Conservation (phyloP, 2,113 vertebrate genomes). For the Raja brachyura region DNA sequence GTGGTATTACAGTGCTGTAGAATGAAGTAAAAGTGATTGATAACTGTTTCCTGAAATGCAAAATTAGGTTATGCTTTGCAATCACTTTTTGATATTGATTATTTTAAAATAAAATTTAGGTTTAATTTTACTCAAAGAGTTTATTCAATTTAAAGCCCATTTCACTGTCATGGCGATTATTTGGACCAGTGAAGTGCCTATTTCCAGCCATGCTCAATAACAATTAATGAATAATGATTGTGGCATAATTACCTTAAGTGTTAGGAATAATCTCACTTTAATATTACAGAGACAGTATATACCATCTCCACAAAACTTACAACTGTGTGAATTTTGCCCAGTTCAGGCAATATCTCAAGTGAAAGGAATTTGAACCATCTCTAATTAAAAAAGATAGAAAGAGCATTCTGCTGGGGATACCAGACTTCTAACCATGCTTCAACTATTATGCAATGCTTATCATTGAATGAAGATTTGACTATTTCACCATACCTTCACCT, state of each 20-base stretch:
- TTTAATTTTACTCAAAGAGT: constrained; percentile 22
- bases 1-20: neutral
- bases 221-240: constrained; percentile 22
- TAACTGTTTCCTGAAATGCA: constrained; percentile 11
- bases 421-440: neutral
- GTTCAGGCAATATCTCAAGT: neutral
- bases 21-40: constrained; percentile 14
- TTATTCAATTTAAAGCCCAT: constrained; percentile 28
- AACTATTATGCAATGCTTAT: neutral
- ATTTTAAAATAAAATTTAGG: constrained; percentile 19
- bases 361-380: neutral
- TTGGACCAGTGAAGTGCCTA: neutral
- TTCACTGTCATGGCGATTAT: neutral
- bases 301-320: constrained; percentile 10
- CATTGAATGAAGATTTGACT: neutral
- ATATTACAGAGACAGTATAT: neutral
- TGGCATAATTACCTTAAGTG: constrained; percentile 21
- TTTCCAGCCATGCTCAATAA: neutral
- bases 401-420: neutral
- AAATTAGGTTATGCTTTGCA: constrained; percentile 15
- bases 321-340: neutral
- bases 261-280: constrained; percentile 4
- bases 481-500: neutral
- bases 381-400: neutral
- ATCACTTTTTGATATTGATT: constrained; percentile 22